These are phyloP conservation scores for Nymphalis io DNA, from an alignment of 1,140 invertebrate species.

Conservation along the genomic window DNA sequence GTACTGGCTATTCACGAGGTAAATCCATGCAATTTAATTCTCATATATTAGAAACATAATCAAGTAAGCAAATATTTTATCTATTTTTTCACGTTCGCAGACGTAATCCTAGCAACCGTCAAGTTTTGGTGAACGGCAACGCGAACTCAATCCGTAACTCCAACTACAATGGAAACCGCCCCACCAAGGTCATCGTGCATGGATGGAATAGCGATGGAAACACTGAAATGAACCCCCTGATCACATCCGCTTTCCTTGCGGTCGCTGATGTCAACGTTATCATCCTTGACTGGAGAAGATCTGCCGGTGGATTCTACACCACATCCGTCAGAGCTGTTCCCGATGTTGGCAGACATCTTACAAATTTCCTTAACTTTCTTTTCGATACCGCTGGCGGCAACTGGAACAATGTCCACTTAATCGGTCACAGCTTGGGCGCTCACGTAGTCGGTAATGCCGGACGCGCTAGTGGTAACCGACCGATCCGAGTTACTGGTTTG, in stretches of 20 bases:
- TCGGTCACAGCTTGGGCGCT: conserved; percentile 86
- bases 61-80: neutral
- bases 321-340: conserved; percentile 78
- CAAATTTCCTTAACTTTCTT: conserved; percentile 58
- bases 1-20: conserved; percentile 65
- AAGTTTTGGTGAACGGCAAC: conserved; percentile 47
- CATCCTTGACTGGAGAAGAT: conserved; percentile 65
- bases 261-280: conserved; percentile 81
- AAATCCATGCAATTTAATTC: conserved; percentile 12
- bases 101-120: conserved; percentile 46
- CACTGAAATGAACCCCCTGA: conserved; percentile 34
- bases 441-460: conserved; percentile 86
- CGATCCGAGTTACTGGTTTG: conserved; percentile 46
- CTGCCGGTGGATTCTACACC: conserved; percentile 59
- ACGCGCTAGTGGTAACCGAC: conserved; percentile 59
- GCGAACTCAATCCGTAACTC: conserved; percentile 49
- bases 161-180: conserved; percentile 45
- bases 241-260: conserved; percentile 66
- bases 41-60: neutral
- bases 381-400: conserved; percentile 46
- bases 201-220: conserved; percentile 57
- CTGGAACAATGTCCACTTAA: conserved; percentile 86
- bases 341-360: conserved; percentile 56
- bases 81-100: conserved; percentile 40
- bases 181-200: conserved; percentile 51